Conservation (phyloP, 2,797 vertebrate species). For the Pogonophryne albipinna region DNA sequence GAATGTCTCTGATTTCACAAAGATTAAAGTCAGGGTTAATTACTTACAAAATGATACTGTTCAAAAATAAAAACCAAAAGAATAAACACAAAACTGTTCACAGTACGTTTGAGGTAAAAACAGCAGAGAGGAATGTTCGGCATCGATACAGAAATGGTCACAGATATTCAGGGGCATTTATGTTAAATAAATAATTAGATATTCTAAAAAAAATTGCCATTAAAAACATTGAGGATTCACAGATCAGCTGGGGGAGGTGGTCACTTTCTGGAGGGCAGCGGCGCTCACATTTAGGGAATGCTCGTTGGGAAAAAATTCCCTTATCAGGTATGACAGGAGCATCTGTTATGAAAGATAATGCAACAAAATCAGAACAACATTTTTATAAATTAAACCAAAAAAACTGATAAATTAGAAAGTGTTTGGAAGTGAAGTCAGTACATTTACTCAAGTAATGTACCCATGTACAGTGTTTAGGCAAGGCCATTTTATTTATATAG, state of each 20-base stretch:
- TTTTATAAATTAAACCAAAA: background rate
- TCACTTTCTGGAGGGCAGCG: slow-evolving; percentile 63
- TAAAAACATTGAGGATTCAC: slow-evolving; percentile 46
- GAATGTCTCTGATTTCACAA: slow-evolving; percentile 12
- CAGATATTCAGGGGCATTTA: slow-evolving; percentile 48
- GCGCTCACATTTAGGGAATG: slow-evolving; percentile 54
- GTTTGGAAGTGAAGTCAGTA: too few species aligned
- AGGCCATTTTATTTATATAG: too few species aligned
- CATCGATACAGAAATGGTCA: background rate
- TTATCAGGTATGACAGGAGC: slow-evolving; percentile 80
- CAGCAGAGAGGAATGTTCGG: background rate
- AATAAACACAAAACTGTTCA: slow-evolving; percentile 42
- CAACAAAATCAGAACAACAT: background rate
- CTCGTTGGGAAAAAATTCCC: slow-evolving; percentile 77
- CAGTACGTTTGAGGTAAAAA: slow-evolving; percentile 62
- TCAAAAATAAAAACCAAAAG: slow-evolving; percentile 10
- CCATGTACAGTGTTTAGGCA: too few species aligned
- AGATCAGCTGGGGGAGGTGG: slow-evolving; percentile 51
- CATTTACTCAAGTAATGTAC: too few species aligned
- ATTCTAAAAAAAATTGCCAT: slow-evolving; percentile 35
- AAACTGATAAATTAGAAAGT: background rate
- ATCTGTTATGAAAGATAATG: slow-evolving; percentile 57
- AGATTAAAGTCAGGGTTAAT: slow-evolving; percentile 4
- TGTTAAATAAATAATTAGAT: slow-evolving; percentile 61
- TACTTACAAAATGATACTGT: background rate